phyloP scores from a whole-genome alignment of 2,797 vertebrate genomes.

The Sardinella longiceps region DNA sequence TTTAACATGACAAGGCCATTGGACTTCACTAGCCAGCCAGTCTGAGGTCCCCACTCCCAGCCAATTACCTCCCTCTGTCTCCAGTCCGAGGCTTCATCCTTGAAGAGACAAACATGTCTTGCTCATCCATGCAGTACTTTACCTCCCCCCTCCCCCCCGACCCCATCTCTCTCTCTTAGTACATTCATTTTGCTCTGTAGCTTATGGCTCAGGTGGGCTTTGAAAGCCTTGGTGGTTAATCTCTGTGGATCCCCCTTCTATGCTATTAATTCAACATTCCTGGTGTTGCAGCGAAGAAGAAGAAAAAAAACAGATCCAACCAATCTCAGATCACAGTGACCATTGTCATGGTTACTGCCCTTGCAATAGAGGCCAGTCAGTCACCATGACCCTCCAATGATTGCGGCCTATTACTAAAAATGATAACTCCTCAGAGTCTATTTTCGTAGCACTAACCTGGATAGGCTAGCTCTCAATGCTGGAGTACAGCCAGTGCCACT shows the following conservation, averaged over 20 bases:
- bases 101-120: not conserved
- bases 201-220: slow-evolving; percentile 11
- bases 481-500: not conserved
- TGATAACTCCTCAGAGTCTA: not conserved
- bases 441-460: not conserved
- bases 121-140: not conserved
- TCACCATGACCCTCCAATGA: slow-evolving; percentile 21
- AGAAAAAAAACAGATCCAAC: not conserved
- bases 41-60: not conserved
- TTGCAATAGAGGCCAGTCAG: slow-evolving; percentile 13
- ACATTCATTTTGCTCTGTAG: not conserved
- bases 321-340: slow-evolving; percentile 16
- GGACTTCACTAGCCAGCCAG: not conserved
- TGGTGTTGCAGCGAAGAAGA: not conserved
- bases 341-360: slow-evolving; percentile 20
- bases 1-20: slow-evolving; percentile 26
- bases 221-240: not conserved
- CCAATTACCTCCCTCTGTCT: not conserved
- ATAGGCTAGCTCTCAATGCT: not conserved
- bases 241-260: not conserved
- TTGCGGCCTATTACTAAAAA: slow-evolving; percentile 4
- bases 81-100: not conserved
- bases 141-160: not conserved
- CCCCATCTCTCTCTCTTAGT: not conserved
- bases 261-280: slow-evolving; percentile 16